Percentiles rank a stretch among this genome's conserved stretches.
Conservation (phyloP, 2,797 vertebrate genomes). For the Chelon labrosus region DNA sequence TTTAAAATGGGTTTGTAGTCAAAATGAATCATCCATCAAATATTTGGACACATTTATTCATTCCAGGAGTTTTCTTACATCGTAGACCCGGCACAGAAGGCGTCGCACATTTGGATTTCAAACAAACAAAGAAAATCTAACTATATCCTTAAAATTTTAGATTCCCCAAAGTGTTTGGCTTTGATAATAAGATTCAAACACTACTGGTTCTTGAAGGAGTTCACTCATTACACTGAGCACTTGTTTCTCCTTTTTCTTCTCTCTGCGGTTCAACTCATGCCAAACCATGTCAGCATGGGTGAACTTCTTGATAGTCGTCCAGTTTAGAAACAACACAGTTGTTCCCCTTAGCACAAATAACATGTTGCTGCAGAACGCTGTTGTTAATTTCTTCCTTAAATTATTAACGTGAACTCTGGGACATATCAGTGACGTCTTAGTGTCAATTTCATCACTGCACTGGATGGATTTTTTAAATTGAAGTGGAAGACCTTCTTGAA, state of each 20-base stretch:
- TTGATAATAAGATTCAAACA: background rate
- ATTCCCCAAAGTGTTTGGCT: background rate
- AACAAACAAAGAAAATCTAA: background rate
- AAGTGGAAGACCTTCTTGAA: no score
- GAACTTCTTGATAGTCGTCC: background rate
- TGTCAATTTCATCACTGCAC: no score
- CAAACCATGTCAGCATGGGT: background rate
- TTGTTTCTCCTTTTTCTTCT: background rate
- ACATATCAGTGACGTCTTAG: no score
- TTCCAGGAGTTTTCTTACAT: background rate
- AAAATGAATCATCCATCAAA: background rate
- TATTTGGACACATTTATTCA: background rate
- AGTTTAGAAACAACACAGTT: background rate
- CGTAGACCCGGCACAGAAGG: background rate
- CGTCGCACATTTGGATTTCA: no score
- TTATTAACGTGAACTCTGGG: background rate
- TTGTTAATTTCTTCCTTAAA: background rate
- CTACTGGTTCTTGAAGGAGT: background rate
- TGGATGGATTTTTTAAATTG: no score
- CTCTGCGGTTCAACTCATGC: background rate
- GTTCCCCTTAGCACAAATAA: background rate
- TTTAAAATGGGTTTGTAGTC: background rate
- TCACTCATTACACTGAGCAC: no score
- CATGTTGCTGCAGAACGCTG: background rate
- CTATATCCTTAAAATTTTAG: background rate